Percentiles rank a stretch among this genome's conserved stretches.
These are phyloP conservation scores for Opisthograptis luteolata DNA, from an alignment of 2,888 invertebrate species.

Conservation along the genomic window DNA sequence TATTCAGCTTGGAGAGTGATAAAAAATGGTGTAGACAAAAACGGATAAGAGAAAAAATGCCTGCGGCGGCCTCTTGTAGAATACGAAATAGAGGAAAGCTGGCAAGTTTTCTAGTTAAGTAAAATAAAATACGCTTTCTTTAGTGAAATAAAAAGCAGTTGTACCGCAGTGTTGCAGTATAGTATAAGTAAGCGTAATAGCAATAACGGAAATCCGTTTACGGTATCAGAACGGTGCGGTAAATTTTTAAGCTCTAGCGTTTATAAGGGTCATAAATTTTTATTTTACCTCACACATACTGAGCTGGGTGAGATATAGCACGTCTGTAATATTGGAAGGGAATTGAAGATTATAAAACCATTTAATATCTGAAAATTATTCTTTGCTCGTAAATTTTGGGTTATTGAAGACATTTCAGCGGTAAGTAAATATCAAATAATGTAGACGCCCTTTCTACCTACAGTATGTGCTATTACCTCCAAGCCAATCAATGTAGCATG, in stretches of 20 bases:
- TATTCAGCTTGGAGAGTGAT: slow-evolving; percentile 35
- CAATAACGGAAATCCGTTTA: slow-evolving; percentile 32
- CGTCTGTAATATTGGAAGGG: slow-evolving; percentile 6
- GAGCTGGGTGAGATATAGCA: slow-evolving; percentile 14
- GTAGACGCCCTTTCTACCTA: too few relatives aligned
- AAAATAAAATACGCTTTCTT: slow-evolving; percentile 12
- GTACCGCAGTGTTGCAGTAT: slow-evolving; percentile 23
- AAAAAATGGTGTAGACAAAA: slow-evolving; percentile 41
- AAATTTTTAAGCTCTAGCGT: slow-evolving; percentile 28
- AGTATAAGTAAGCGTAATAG: slow-evolving; percentile 35
- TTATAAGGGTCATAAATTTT: slow-evolving; percentile 38
- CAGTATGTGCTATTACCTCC: too few relatives aligned
- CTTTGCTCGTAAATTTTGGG: too few relatives aligned
- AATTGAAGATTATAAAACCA: neutral
- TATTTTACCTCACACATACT: slow-evolving; percentile 31
- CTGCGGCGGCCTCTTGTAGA: slow-evolving; percentile 23
- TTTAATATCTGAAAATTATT: neutral
- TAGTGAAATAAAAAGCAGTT: slow-evolving; percentile 13
- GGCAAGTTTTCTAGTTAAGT: slow-evolving; percentile 17
- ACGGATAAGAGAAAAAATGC: slow-evolving; percentile 35
- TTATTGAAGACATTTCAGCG: too few relatives aligned
- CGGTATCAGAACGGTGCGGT: slow-evolving; percentile 23
- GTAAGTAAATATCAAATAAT: too few relatives aligned
- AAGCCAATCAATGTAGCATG: too few relatives aligned
- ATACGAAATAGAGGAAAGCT: slow-evolving; percentile 25